Conservation (phyloP, 2,113 vertebrate genomes). For the Periophthalmodon schlosseri region DNA sequence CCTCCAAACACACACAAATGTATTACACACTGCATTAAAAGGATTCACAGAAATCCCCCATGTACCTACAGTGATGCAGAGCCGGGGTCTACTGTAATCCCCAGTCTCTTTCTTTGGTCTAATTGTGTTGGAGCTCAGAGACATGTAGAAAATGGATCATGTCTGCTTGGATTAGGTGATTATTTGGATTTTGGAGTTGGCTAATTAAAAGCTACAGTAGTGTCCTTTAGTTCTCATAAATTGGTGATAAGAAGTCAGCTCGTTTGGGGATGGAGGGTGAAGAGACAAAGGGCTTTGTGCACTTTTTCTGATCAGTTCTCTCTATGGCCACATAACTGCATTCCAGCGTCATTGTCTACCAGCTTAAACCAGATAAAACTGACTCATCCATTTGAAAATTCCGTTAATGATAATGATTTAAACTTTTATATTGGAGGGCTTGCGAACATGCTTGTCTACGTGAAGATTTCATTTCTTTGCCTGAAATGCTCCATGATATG, state of each 20-base stretch:
- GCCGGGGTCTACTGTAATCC: conserved; percentile 47
- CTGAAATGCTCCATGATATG: no score
- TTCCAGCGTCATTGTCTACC: no score
- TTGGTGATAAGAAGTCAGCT: conserved; percentile 29
- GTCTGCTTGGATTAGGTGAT: conserved; percentile 62
- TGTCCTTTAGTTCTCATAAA: conserved; percentile 44
- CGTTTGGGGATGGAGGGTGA: conserved; percentile 23
- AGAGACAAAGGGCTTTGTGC: neutral
- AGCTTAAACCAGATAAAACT: no score
- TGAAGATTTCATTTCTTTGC: no score
- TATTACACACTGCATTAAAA: conserved; percentile 31
- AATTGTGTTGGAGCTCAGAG: conserved; percentile 71
- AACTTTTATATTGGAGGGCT: no score
- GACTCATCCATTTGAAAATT: no score
- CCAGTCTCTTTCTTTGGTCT: conserved; percentile 47
- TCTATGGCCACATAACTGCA: neutral
- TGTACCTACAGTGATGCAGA: conserved; percentile 28
- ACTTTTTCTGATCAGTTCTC: neutral
- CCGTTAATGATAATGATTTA: no score
- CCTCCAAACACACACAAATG: conserved; percentile 9
- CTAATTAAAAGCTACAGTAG: conserved; percentile 55
- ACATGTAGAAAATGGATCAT: conserved; percentile 61
- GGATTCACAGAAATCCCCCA: conserved; percentile 45
- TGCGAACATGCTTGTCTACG: no score
- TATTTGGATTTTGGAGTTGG: conserved; percentile 56